phyloP scores from a whole-genome alignment of 2,113 vertebrate genomes.

The Otolemur garnettii region DNA sequence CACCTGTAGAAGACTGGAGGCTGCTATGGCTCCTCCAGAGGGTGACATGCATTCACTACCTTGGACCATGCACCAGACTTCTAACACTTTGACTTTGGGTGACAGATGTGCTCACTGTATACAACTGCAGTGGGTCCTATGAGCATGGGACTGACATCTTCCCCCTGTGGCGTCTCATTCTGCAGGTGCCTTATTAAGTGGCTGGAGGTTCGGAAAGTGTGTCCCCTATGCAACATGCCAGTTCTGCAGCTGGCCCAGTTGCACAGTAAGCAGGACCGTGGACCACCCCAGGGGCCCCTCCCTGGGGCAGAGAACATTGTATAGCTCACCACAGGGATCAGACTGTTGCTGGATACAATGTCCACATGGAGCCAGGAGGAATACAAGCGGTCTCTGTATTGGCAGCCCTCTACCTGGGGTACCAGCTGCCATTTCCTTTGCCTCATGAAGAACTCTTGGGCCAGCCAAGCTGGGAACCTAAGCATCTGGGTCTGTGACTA shows the following conservation, averaged over 20 bases:
- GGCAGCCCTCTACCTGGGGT: constrained; percentile 62
- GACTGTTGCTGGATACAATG: constrained; percentile 14
- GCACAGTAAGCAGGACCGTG: constrained; percentile 91
- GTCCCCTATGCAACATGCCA: constrained; percentile 98
- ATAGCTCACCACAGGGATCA: constrained; percentile 85
- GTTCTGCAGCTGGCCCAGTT: constrained; percentile 97
- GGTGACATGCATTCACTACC: not conserved
- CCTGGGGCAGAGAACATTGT: constrained; percentile 96
- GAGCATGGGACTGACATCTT: not conserved
- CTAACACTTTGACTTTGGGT: not conserved
- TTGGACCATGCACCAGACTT: not conserved
- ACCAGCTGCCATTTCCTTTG: constrained; percentile 69
- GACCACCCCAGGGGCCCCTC: constrained; percentile 91
- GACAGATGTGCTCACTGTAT: not conserved
- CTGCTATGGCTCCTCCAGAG: not conserved
- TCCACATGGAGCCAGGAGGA: constrained; percentile 76
- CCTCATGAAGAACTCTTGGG: constrained; percentile 75
- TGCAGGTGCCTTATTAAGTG: constrained; percentile 99
- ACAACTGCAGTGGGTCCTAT: not conserved
- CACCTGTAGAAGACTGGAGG: not conserved
- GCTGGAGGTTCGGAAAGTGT: constrained; percentile 99
- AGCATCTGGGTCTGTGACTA: constrained; percentile 86
- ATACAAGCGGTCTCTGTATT: constrained; percentile 59
- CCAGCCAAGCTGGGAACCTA: constrained; percentile 58
- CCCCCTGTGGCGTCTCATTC: not conserved